Percentiles rank a stretch among this genome's conserved stretches.
phyloP scores from a whole-genome alignment of 2,113 vertebrate genomes.

The Falco punctatus region DNA sequence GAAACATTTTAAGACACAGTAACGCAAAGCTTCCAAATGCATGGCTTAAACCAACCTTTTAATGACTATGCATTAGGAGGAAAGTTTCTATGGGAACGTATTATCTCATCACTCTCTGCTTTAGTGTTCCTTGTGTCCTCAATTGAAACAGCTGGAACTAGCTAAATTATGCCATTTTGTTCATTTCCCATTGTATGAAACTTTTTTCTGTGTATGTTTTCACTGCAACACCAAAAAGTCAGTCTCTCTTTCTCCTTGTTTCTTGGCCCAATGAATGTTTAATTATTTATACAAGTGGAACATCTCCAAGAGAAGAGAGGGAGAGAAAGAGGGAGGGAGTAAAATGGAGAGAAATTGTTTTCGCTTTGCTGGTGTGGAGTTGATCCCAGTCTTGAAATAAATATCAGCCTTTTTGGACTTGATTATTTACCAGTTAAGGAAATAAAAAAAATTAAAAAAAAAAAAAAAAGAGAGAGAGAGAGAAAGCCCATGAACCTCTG shows the following conservation, averaged over 20 bases:
- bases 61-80: slow-evolving; percentile 7
- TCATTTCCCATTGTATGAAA: slow-evolving; percentile 24
- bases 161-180: slow-evolving; percentile 46
- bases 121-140: slow-evolving; percentile 28
- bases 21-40: slow-evolving; percentile 15
- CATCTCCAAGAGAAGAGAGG: slow-evolving; percentile 18
- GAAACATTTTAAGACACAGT: neutral
- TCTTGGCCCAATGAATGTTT: slow-evolving; percentile 40
- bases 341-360: slow-evolving; percentile 19
- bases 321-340: neutral
- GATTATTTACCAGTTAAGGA: slow-evolving; percentile 60
- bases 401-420: slow-evolving; percentile 70
- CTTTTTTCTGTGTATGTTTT: neutral
- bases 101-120: slow-evolving; percentile 40
- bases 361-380: slow-evolving; percentile 41
- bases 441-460: neutral
- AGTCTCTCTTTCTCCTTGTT: neutral
- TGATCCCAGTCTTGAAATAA: slow-evolving; percentile 68
- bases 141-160: slow-evolving; percentile 32
- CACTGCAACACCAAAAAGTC: slow-evolving; percentile 12
- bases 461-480: neutral
- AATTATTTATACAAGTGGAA: slow-evolving; percentile 54
- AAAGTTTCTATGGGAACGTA: slow-evolving; percentile 57
- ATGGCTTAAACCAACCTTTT: slow-evolving; percentile 35
- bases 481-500: slow-evolving; percentile 73